These are phyloP conservation scores for Hemiscyllium ocellatum DNA, from an alignment of 2,113 vertebrate genomes.

Conservation along the genomic window DNA sequence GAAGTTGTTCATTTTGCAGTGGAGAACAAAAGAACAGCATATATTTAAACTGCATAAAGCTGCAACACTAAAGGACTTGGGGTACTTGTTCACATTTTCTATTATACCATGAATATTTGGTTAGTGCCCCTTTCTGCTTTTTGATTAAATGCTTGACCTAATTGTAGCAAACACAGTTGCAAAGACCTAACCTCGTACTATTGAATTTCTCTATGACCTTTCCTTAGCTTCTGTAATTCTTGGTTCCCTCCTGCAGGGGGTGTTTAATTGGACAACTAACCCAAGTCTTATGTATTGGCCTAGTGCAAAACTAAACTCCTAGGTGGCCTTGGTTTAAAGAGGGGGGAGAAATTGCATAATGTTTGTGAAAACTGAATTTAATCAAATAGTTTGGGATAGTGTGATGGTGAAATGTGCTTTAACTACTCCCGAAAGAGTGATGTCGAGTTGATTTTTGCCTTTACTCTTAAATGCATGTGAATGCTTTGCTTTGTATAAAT, in stretches of 20 bases:
- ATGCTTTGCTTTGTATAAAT: neutral
- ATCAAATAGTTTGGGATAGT: neutral
- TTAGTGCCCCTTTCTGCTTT: neutral
- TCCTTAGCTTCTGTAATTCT: neutral
- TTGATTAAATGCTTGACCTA: neutral
- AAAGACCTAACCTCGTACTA: neutral
- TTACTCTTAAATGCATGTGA: neutral
- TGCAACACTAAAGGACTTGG: too few species aligned
- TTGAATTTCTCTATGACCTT: neutral
- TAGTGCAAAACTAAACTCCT: neutral
- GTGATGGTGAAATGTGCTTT: neutral
- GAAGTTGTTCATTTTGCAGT: too few species aligned
- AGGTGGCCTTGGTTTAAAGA: neutral
- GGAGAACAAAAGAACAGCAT: too few species aligned
- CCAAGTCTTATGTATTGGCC: neutral
- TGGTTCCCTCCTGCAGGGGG: neutral
- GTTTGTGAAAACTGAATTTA: neutral
- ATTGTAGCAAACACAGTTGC: neutral
- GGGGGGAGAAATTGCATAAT: neutral
- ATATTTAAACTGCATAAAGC: too few species aligned
- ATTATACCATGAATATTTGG: neutral
- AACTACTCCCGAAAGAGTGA: neutral
- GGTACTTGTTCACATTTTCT: neutral
- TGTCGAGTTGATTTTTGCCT: neutral
- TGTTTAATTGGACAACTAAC: constrained; percentile 11